Evolutionary conservation across 1,140 invertebrate genomes (phyloP).

Genomic region (Drosophila ambigua): DNA sequence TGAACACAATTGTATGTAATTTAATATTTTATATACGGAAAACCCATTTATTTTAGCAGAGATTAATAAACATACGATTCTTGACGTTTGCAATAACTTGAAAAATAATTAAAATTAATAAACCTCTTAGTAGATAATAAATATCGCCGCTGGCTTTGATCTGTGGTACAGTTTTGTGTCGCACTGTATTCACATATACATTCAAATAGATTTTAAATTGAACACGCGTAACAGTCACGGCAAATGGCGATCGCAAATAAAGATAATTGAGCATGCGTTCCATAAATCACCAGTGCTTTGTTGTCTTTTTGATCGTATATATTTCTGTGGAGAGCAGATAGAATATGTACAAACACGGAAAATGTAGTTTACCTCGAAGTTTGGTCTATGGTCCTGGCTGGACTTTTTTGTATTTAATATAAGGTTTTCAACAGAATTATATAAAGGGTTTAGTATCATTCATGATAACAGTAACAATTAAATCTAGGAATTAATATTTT

Average conservation of each 20-base stretch:
- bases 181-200: slow-evolving; percentile 15
- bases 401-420: slow-evolving; percentile 54
- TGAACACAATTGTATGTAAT: no score
- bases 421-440: slow-evolving; percentile 59
- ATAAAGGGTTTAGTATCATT: slow-evolving; percentile 21
- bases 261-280: slow-evolving; percentile 35
- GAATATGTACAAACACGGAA: not conserved
- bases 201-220: slow-evolving; percentile 35
- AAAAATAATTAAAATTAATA: no score
- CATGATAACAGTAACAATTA: slow-evolving; percentile 74
- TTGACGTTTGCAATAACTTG: not conserved
- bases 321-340: not conserved
- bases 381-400: slow-evolving; percentile 43
- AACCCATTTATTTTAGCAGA: no score
- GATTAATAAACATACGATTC: no score
- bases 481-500: slow-evolving; percentile 56
- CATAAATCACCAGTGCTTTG: slow-evolving; percentile 14
- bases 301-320: not conserved
- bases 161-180: not conserved
- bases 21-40: no score
- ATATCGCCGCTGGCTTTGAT: no score
- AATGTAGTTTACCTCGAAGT: not conserved
- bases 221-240: slow-evolving; percentile 30
- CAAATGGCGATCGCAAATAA: slow-evolving; percentile 27
- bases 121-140: no score